These are phyloP conservation scores for Myxocyprinus asiaticus DNA, from an alignment of 2,113 vertebrate genomes.

Conservation along the genomic window DNA sequence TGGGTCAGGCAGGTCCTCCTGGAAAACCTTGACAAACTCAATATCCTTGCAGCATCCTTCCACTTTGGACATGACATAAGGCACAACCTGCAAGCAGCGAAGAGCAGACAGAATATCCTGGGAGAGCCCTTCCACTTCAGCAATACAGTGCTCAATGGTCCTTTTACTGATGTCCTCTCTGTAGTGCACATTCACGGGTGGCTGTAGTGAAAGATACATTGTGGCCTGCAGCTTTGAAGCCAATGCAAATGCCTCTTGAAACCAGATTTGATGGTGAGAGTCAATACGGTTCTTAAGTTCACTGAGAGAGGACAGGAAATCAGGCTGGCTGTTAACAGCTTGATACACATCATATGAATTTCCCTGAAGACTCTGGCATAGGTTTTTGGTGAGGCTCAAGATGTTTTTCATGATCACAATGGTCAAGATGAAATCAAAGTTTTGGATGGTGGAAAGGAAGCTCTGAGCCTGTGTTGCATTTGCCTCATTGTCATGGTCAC, in stretches of 20 bases:
- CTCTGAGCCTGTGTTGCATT: conserved; percentile 61
- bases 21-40: conserved; percentile 69
- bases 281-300: conserved; percentile 67
- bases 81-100: conserved; percentile 79
- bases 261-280: conserved; percentile 72
- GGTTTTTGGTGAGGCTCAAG: conserved; percentile 62
- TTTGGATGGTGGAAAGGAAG: conserved; percentile 65
- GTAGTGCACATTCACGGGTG: conserved; percentile 72
- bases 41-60: conserved; percentile 69
- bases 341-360: conserved; percentile 74
- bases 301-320: conserved; percentile 63
- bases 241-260: conserved; percentile 70
- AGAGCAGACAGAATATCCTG: conserved; percentile 71
- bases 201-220: conserved; percentile 68
- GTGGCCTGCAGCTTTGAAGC: conserved; percentile 68
- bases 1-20: conserved; percentile 75
- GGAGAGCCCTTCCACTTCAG: conserved; percentile 70
- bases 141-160: conserved; percentile 66
- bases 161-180: conserved; percentile 68
- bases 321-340: conserved; percentile 66
- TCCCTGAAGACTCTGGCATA: conserved; percentile 69
- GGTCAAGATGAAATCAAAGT: conserved; percentile 75
- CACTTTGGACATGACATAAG: conserved; percentile 78
- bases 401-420: conserved; percentile 72
- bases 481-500: conserved; percentile 48